Percentiles rank a stretch among this genome's conserved stretches.
Evolutionary conservation across 1,140 invertebrate genomes (phyloP).

Genomic region (Drosophila lowei): DNA sequence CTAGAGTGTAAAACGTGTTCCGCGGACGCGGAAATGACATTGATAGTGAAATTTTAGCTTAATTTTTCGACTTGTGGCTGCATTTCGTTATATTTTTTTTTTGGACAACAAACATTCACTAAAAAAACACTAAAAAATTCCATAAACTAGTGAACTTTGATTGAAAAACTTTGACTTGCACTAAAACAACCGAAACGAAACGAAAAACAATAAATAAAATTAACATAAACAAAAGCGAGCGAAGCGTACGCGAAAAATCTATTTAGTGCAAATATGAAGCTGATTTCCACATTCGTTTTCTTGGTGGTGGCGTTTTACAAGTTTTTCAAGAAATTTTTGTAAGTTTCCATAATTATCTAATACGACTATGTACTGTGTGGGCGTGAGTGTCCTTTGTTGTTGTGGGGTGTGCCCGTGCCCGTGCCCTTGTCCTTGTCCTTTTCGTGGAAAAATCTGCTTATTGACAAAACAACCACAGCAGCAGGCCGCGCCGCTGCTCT

Average conservation of each 20-base stretch:
- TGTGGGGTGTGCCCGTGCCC: conserved; percentile 17
- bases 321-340: conserved; percentile 72
- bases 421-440: conserved; percentile 19
- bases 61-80: conserved; percentile 20
- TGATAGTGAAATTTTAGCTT: conserved; percentile 72
- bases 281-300: conserved; percentile 69
- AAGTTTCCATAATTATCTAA: conserved; percentile 62
- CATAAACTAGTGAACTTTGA: conserved; percentile 32
- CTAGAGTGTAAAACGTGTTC: conserved; percentile 76
- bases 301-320: conserved; percentile 68
- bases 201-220: conserved; percentile 14
- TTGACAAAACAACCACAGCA: conserved; percentile 47
- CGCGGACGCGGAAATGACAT: conserved; percentile 70
- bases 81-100: conserved; percentile 17
- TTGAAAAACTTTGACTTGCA: background rate
- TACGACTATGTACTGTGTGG: background rate
- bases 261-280: conserved; percentile 50
- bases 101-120: conserved; percentile 2
- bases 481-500: background rate
- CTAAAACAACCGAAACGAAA: conserved; percentile 3
- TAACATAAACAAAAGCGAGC: conserved; percentile 5
- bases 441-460: conserved; percentile 22
- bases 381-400: background rate
- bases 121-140: conserved; percentile 1
- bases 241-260: background rate